A percentile compares a stretch with the other conserved stretches of the same genome.
These are phyloP conservation scores for Drosophila ogumai DNA, from an alignment of 1,140 invertebrate genomes.

Conservation along the genomic window DNA sequence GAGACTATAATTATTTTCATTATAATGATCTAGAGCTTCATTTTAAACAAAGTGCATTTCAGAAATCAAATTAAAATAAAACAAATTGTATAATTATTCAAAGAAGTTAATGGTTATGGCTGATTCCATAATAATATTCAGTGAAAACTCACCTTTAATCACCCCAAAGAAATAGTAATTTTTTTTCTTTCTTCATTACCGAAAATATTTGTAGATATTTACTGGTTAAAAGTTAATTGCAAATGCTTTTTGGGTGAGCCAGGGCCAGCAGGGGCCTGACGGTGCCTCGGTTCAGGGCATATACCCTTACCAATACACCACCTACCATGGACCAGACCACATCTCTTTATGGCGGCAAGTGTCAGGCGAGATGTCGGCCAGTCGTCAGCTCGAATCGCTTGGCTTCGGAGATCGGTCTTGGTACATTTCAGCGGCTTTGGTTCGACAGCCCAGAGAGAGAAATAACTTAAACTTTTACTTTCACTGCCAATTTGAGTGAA, in stretches of 20 bases:
- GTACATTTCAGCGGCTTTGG: constrained; percentile 29
- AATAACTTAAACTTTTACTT: constrained; percentile 80
- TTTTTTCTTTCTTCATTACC: constrained; percentile 14
- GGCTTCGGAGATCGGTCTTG: constrained; percentile 14
- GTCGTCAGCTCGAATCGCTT: constrained; percentile 18
- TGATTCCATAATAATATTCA: background rate
- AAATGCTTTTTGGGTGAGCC: constrained; percentile 25
- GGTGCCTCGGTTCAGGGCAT: constrained; percentile 16
- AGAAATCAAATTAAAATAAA: constrained; percentile 1
- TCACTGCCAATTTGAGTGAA: constrained; percentile 76
- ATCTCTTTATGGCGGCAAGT: constrained; percentile 50
- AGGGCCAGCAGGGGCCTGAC: constrained; percentile 7
- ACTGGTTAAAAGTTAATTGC: constrained; percentile 32
- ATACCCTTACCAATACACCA: background rate
- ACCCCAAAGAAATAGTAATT: background rate
- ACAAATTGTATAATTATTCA: background rate
- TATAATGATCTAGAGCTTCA: background rate
- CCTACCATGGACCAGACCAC: constrained; percentile 25
- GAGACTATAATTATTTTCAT: background rate
- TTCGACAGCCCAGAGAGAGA: constrained; percentile 68
- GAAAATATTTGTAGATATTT: constrained; percentile 14
- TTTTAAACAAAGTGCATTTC: background rate
- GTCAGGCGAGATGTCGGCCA: constrained; percentile 29
- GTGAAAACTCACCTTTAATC: constrained; percentile 11
- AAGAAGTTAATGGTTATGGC: no score